phyloP scores from a whole-genome alignment of 2,888 invertebrate species.

The Hoplodrina blanda region DNA sequence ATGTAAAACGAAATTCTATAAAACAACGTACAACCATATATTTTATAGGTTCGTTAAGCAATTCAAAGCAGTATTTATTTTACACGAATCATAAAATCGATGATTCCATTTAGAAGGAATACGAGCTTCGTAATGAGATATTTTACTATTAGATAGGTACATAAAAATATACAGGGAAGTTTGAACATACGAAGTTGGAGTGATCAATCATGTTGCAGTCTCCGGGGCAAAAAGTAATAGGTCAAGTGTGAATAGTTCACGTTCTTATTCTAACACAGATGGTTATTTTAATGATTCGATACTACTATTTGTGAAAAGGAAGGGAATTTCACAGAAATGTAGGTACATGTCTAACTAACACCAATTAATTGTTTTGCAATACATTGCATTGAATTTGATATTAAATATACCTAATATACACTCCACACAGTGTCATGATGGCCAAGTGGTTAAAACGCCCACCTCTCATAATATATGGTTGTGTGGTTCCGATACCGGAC shows the following conservation, averaged over 20 bases:
- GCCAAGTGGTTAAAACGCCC: no score
- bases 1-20: no score
- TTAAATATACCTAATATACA: no score
- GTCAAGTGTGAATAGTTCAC: constrained; percentile 56
- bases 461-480: no score
- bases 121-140: constrained; percentile 15
- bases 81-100: constrained; percentile 7
- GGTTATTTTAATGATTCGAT: constrained; percentile 25
- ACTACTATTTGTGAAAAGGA: constrained; percentile 2
- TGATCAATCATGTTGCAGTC: constrained; percentile 58
- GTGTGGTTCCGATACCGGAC: no score
- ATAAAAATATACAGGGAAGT: constrained; percentile 43
- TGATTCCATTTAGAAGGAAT: constrained; percentile 13
- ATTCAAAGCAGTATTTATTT: constrained; percentile 13
- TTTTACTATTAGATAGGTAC: constrained; percentile 25
- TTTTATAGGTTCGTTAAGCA: background rate
- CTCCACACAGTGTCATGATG: no score
- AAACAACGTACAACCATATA: background rate
- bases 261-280: constrained; percentile 16
- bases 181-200: constrained; percentile 36
- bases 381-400: background rate
- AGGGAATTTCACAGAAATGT: background rate
- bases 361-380: background rate
- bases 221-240: constrained; percentile 49
- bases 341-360: no score